Percentiles rank a stretch among this genome's conserved stretches.
phyloP scores from a whole-genome alignment of 2,888 invertebrate genomes.

The Camponotus fellah region DNA sequence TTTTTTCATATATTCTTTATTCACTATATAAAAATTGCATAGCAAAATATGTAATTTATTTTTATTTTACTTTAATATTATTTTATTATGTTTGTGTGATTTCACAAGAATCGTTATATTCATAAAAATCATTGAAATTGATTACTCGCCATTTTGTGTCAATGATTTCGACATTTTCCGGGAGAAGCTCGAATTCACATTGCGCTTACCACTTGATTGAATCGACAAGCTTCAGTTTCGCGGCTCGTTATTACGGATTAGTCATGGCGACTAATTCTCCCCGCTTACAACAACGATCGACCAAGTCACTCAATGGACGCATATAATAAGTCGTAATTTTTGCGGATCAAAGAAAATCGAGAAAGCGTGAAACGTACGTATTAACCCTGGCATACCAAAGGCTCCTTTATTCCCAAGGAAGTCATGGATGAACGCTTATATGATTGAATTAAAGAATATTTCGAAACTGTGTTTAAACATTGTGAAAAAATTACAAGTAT shows the following conservation, averaged over 20 bases:
- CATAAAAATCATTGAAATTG: too few species aligned
- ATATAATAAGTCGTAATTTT: slow-evolving; percentile 31
- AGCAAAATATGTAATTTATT: background rate
- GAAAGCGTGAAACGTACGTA: slow-evolving; percentile 46
- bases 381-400: slow-evolving; percentile 36
- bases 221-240: slow-evolving; percentile 32
- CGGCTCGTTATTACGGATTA: slow-evolving; percentile 35
- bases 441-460: slow-evolving; percentile 22
- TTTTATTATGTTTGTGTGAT: background rate
- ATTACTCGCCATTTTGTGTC: background rate
- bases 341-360: slow-evolving; percentile 24
- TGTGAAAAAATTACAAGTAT: background rate
- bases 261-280: slow-evolving; percentile 30
- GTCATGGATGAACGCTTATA: background rate
- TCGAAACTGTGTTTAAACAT: background rate
- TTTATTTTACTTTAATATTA: background rate
- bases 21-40: background rate
- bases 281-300: slow-evolving; percentile 36
- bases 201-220: slow-evolving; percentile 23
- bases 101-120: background rate
- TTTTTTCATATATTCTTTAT: background rate
- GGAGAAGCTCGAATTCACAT: slow-evolving; percentile 5
- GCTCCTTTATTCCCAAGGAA: slow-evolving; percentile 18
- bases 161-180: slow-evolving; percentile 6
- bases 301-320: slow-evolving; percentile 4